Conservation (phyloP, 1,140 invertebrate genomes). For the Solen grandis region DNA sequence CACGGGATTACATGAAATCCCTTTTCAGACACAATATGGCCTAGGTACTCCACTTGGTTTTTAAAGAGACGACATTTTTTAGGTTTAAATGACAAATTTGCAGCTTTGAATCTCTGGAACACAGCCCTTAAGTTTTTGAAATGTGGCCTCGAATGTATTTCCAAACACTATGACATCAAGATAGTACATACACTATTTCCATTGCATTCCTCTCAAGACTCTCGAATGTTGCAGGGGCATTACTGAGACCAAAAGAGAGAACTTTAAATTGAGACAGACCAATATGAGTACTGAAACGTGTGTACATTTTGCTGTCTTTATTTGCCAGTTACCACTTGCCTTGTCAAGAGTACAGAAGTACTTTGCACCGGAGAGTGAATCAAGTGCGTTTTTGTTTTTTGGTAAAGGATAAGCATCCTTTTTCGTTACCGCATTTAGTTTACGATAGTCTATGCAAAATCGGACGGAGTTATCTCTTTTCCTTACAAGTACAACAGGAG, state of each 20-base stretch:
- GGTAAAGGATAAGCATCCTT: constrained; percentile 64
- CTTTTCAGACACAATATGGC: constrained; percentile 8
- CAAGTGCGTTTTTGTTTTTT: constrained; percentile 52
- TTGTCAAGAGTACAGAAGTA: constrained; percentile 82
- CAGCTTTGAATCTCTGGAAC: constrained; percentile 39
- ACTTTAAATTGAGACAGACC: constrained; percentile 55
- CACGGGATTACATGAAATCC: neutral
- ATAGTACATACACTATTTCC: constrained; percentile 46
- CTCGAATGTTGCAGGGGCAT: constrained; percentile 67
- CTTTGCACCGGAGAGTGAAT: constrained; percentile 59
- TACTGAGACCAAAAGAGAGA: constrained; percentile 67
- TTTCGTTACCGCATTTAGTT: constrained; percentile 52
- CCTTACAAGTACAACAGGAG: constrained; percentile 81
- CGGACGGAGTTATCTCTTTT: constrained; percentile 81
- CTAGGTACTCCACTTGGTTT: constrained; percentile 12
- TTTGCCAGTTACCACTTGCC: constrained; percentile 81
- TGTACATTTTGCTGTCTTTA: constrained; percentile 61
- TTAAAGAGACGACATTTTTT: constrained; percentile 49
- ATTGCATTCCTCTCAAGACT: constrained; percentile 52
- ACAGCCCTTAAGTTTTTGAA: constrained; percentile 49
- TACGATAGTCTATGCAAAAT: constrained; percentile 82
- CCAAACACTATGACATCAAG: constrained; percentile 60
- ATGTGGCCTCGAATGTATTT: constrained; percentile 25
- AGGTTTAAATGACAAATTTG: constrained; percentile 52
- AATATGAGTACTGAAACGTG: constrained; percentile 40